Base-by-base conservation (phyloP, 1,140 invertebrate genomes). In the Leguminivora glycinivorella region DNA sequence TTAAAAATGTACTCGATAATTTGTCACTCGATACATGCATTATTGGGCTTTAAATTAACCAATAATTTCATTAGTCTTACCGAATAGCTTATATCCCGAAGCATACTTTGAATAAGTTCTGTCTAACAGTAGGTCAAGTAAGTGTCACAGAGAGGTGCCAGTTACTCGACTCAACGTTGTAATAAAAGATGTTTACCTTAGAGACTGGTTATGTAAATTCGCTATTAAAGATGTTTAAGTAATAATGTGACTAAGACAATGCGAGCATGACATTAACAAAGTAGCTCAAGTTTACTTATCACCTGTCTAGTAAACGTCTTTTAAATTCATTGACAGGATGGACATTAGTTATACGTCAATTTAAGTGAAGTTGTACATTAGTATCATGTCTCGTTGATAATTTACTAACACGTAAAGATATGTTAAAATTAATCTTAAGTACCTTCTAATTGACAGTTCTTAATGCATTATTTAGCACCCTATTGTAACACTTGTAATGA, bases 401-500 rank as follows among this genome's bases (percentile, higher is more conserved):
- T 52, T 52, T 5, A 52, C 14, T 52, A 10, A 6, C 47, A 52
- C 7, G 47, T 52, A 22, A 52, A 22, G 17, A 22, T n/a, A 9
- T 22, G 19, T 22, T 52, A 2, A 52, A 52, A 52, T 52, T 52
- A 22, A 52, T 52, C 47, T 22, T 52, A 52, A 52, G 47, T 52
- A 52, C 7, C 47, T 52, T 22, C 47, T 52, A 52, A 52, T 52
- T 52, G 47, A 52, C 47, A 52, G 17, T 10, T 52, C 19, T 52
- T 10, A 52, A 52, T 22, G 19, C 47, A 52, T 52, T 52, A 52
- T 52, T 52, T 22, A 10, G 47, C 47, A 52, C 6, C 6, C 47
- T 52, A 22, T 22, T 22, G 47, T 52, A 52, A 22, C n/a, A 52
- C 22, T 52, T 19, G 47, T 52, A 24, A 14, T 60, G 25, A 60